Base-by-base conservation (phyloP, 1,140 invertebrate species). In the Harpegnathos saltator region DNA sequence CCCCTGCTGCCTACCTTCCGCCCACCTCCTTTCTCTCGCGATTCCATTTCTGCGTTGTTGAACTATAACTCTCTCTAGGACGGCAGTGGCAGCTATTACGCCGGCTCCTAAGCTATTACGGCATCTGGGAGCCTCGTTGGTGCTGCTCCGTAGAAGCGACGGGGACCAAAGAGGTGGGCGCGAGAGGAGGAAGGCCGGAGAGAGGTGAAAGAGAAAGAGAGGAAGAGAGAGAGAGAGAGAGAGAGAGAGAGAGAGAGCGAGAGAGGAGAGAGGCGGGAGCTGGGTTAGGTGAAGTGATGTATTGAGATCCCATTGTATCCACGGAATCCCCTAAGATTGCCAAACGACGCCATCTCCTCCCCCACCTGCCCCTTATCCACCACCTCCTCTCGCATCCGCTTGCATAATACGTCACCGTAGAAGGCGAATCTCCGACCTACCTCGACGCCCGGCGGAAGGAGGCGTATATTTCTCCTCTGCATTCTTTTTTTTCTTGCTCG, bases 251-350 rank as follows among this genome's bases (percentile, higher is more conserved):
- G 52, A 61, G 33, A 73, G 17, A 48, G 73, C 33, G 24, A 44
- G 72, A 38, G 63, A 56, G 26, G 71, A 62, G 1, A 33, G 54
- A 14, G 26, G 22, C 14, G 74, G 14, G 22, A 26, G 44, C 44
- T 54, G 82, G 89, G 91, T 93, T 94, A 94, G 92, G 90, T 88
- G 90, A 94, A 92, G 93, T 94, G 94, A 94, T 94, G 94, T 94
- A 94, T 94, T 94, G 94, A 94, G 93, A 94, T 94, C 93, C 93
- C 93, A 94, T 94, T 94, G 93, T 94, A 94, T 94, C 93, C 93
- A 89, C 86, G 89, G 91, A 94, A 94, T 94, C 93, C 93, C 93
- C 92, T 90, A 94, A 94, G 94, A 94, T 94, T 94, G 93, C 93
- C 93, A 93, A 94, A 94, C 92, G 92, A 93, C 91, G 83, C 85